phyloP scores from a whole-genome alignment of 2,797 vertebrate genomes.

The Knipowitschia caucasica region DNA sequence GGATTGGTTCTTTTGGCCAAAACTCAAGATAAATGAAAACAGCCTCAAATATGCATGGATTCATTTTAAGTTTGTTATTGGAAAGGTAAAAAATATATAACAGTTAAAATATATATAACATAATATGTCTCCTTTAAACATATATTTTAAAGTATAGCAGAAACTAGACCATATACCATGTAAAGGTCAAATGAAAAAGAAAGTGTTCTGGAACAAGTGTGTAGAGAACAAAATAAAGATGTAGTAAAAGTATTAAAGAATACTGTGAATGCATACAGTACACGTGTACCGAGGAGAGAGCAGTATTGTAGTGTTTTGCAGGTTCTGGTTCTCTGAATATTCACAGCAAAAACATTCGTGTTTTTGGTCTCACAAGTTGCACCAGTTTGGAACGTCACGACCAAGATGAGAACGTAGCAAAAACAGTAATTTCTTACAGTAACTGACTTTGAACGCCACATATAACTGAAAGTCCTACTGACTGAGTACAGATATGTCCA shows the following conservation, averaged over 20 bases:
- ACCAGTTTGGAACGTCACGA: constrained; percentile 7
- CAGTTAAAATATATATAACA: too few species aligned
- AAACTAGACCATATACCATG: constrained; percentile 5
- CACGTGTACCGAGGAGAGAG: constrained; percentile 9
- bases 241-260: neutral
- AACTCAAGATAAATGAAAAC: too few species aligned
- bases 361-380: constrained; percentile 3
- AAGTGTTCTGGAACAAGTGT: neutral
- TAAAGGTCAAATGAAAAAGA: neutral
- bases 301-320: constrained; percentile 23
- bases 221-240: neutral
- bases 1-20: too few species aligned
- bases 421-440: neutral
- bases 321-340: constrained; percentile 36
- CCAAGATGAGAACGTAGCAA: neutral
- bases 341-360: constrained; percentile 13
- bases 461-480: constrained; percentile 4
- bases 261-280: constrained; percentile 7
- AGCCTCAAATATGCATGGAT: too few species aligned
- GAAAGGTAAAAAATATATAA: too few species aligned
- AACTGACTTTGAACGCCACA: constrained; percentile 6
- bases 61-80: too few species aligned
- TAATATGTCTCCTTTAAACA: too few species aligned
- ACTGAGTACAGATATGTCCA: neutral
- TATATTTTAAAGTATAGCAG: constrained; percentile 1